These are phyloP conservation scores for Xestia rhomboidea DNA, from an alignment of 2,888 invertebrate species.

Conservation along the genomic window DNA sequence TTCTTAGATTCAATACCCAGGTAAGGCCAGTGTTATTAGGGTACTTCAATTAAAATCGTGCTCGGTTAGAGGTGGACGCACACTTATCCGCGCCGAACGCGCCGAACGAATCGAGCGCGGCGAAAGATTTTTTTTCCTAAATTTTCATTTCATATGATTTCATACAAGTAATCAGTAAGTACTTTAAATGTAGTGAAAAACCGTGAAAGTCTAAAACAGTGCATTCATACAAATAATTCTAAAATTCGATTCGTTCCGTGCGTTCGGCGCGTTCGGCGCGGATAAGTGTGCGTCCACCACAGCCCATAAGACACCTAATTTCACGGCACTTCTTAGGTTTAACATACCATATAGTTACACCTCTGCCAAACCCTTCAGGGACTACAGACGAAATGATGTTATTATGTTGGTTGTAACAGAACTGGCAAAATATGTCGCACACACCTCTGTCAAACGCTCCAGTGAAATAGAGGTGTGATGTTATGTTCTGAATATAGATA, in stretches of 20 bases:
- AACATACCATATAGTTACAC: neutral
- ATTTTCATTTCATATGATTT: too few relatives aligned
- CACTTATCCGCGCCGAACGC: too few relatives aligned
- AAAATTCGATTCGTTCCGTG: too few relatives aligned
- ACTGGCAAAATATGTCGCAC: neutral
- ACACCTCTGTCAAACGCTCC: neutral
- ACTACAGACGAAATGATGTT: neutral
- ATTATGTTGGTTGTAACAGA: neutral
- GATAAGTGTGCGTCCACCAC: too few relatives aligned
- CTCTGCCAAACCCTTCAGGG: neutral
- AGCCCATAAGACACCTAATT: neutral
- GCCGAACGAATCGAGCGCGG: too few relatives aligned
- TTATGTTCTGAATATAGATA: slow-evolving; percentile 17
- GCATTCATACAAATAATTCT: too few relatives aligned
- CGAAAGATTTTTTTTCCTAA: too few relatives aligned
- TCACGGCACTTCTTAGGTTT: neutral
- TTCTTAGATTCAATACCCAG: neutral
- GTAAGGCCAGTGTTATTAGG: too few relatives aligned
- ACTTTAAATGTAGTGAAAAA: too few relatives aligned
- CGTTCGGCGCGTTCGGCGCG: too few relatives aligned
- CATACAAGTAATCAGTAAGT: too few relatives aligned
- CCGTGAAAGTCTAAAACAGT: too few relatives aligned
- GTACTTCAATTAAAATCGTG: neutral
- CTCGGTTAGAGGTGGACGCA: accelerated
- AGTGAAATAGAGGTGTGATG: neutral